Conservation (phyloP, 2,797 vertebrate genomes). For the Florisuga fusca region DNA sequence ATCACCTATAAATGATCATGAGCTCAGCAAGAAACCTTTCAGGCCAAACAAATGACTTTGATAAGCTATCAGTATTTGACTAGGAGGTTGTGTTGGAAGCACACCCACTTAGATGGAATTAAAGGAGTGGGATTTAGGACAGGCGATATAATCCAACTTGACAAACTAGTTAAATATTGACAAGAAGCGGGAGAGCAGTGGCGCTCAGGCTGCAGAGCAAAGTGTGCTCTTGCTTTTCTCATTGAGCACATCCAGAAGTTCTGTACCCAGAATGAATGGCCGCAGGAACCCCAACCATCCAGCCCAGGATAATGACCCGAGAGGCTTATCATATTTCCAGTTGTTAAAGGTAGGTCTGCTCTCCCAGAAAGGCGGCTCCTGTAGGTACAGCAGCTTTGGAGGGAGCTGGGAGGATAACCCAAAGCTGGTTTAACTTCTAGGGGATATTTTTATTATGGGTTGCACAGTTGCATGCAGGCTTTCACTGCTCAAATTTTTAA, state of each 20-base stretch:
- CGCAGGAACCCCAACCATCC: slow-evolving; percentile 9
- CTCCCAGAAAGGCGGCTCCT: not conserved
- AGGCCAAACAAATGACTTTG: slow-evolving; percentile 17
- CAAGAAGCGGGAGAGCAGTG: slow-evolving; percentile 73
- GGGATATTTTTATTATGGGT: not conserved
- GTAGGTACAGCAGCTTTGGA: not conserved
- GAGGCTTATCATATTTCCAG: slow-evolving; percentile 29
- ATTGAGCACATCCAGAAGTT: slow-evolving; percentile 38
- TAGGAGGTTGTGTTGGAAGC: slow-evolving; percentile 66
- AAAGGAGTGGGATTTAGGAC: slow-evolving; percentile 56
- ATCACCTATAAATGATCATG: not conserved
- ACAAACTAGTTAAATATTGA: slow-evolving; percentile 87
- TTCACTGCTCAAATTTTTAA: slow-evolving; percentile 15
- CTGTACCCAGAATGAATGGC: not conserved
- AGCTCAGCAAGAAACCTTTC: slow-evolving; percentile 20
- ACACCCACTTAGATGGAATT: slow-evolving; percentile 65
- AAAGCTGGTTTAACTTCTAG: not conserved
- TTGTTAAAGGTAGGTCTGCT: slow-evolving; percentile 66
- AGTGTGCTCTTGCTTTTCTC: slow-evolving; percentile 65
- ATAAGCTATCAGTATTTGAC: slow-evolving; percentile 71
- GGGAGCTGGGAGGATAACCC: not conserved
- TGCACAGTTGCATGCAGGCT: not conserved
- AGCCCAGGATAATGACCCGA: not conserved
- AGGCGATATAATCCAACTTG: slow-evolving; percentile 80
- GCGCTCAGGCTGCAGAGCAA: slow-evolving; percentile 26